These are phyloP conservation scores for Aricia artaxerxes DNA, from an alignment of 2,888 invertebrate species.

Conservation along the genomic window DNA sequence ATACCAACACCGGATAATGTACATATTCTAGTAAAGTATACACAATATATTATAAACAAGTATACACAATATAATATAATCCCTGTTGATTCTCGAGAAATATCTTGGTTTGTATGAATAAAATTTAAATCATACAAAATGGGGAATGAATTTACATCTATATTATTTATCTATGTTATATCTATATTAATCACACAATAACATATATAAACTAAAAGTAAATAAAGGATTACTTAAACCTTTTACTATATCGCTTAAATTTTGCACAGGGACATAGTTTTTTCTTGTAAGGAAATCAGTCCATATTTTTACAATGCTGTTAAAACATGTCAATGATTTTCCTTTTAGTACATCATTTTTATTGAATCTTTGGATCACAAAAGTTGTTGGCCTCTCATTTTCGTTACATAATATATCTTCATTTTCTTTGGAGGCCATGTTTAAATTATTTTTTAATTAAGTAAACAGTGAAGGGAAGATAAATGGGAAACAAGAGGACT, in stretches of 20 bases:
- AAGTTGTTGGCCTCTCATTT: background rate
- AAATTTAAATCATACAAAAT: too few species aligned
- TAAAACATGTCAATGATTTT: background rate
- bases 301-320: constrained; percentile 2
- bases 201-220: background rate
- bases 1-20: too few species aligned
- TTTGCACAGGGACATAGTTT: background rate
- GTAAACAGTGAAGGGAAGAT: background rate
- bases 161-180: too few species aligned
- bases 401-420: background rate
- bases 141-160: too few species aligned
- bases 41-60: background rate
- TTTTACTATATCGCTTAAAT: background rate
- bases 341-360: background rate
- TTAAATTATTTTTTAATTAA: background rate
- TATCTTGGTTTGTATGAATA: too few species aligned
- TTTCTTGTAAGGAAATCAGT: background rate
- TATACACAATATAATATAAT: background rate
- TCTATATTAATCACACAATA: background rate
- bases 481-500: background rate
- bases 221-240: background rate
- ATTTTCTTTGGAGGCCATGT: background rate
- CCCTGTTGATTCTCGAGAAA: too few species aligned
- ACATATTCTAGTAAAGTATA: too few species aligned
- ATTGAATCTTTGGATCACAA: background rate